phyloP scores from a whole-genome alignment of 2,113 vertebrate species.

The Pimephales promelas region DNA sequence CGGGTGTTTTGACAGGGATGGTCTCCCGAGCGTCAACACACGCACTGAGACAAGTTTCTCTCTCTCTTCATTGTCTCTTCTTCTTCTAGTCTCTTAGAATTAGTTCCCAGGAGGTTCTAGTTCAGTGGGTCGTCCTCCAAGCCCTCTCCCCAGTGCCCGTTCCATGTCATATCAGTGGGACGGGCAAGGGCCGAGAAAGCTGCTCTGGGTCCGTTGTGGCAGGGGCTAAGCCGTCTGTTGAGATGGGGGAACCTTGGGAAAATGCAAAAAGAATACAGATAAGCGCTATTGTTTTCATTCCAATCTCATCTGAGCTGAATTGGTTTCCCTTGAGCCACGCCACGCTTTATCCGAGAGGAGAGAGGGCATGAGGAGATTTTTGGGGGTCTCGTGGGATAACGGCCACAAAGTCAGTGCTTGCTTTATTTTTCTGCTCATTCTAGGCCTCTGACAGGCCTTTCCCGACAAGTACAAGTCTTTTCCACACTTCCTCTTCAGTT shows the following conservation, averaged over 20 bases:
- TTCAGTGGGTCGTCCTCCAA: constrained; percentile 68
- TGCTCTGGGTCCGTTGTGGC: constrained; percentile 70
- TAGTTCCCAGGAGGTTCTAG: constrained; percentile 63
- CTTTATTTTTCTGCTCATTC: constrained; percentile 63
- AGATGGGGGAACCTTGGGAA: constrained; percentile 77
- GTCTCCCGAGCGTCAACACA: constrained; percentile 33
- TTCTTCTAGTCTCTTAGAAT: constrained; percentile 71
- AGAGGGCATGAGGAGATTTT: constrained; percentile 60
- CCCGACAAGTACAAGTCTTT: constrained; percentile 11
- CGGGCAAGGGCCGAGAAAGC: constrained; percentile 61
- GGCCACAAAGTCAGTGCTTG: constrained; percentile 74
- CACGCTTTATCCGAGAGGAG: constrained; percentile 73
- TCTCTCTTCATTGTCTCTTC: constrained; percentile 40
- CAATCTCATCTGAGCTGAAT: constrained; percentile 83
- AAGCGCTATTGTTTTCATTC: constrained; percentile 89
- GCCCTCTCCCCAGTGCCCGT: constrained; percentile 68
- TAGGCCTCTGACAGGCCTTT: constrained; percentile 18
- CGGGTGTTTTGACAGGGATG: constrained; percentile 45
- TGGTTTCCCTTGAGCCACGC: constrained; percentile 75
- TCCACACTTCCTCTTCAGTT: constrained; percentile 35
- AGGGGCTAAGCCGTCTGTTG: constrained; percentile 63
- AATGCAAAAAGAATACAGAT: constrained; percentile 85
- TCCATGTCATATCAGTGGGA: constrained; percentile 63
- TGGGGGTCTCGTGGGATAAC: constrained; percentile 70
- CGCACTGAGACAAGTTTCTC: constrained; percentile 7